Evolutionary conservation across 2,797 vertebrate genomes (phyloP).

Genomic region (Discoglossus pictus): DNA sequence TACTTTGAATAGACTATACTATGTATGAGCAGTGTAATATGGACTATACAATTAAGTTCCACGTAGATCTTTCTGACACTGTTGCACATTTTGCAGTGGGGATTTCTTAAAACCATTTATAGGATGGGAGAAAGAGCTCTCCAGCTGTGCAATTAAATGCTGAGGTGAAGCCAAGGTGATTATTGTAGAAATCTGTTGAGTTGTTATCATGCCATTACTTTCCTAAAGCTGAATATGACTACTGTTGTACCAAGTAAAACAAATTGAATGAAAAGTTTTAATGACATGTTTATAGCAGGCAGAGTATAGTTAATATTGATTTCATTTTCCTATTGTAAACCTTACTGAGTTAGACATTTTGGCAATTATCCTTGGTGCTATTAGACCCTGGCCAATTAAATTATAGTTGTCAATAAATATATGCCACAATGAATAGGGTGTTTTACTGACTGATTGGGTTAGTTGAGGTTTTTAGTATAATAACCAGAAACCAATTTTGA

Average conservation of each 20-base stretch:
- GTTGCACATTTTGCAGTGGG: neutral
- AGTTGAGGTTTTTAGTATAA: slow-evolving; percentile 10
- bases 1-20: no score
- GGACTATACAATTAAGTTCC: neutral
- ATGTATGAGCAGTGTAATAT: no score
- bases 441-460: slow-evolving; percentile 25
- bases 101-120: slow-evolving; percentile 15
- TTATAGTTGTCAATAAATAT: slow-evolving; percentile 33
- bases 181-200: slow-evolving; percentile 19
- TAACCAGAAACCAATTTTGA: slow-evolving; percentile 9
- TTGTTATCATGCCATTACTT: slow-evolving; percentile 32
- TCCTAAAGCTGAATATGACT: slow-evolving; percentile 32
- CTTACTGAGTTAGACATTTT: slow-evolving; percentile 19
- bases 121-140: slow-evolving; percentile 15
- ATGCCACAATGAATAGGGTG: slow-evolving; percentile 20
- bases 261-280: slow-evolving; percentile 41
- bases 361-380: slow-evolving; percentile 6
- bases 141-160: slow-evolving; percentile 35
- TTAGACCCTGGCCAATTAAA: slow-evolving; percentile 39
- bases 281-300: slow-evolving; percentile 44
- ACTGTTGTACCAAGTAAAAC: slow-evolving; percentile 4
- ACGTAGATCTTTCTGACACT: neutral
- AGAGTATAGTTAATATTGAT: slow-evolving; percentile 38
- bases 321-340: slow-evolving; percentile 38
- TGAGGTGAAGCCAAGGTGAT: slow-evolving; percentile 37